Conservation (phyloP, 2,113 vertebrate genomes). For the Alligator mississippiensis region DNA sequence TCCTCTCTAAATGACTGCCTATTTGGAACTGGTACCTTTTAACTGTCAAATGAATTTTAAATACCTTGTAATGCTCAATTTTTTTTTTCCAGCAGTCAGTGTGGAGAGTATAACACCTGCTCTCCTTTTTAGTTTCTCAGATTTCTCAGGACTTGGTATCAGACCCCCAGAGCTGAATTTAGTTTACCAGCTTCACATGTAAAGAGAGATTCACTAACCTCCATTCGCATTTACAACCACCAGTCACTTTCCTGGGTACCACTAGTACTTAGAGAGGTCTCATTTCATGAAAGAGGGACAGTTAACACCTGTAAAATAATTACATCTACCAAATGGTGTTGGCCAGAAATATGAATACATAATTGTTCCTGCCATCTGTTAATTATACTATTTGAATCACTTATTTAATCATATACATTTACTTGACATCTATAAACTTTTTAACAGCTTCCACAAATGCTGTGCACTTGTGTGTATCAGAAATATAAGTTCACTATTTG, state of each 20-base stretch:
- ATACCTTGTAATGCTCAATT: constrained; percentile 42
- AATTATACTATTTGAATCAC: constrained; percentile 80
- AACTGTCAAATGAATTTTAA: constrained; percentile 69
- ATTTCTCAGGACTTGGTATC: constrained; percentile 27
- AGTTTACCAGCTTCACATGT: constrained; percentile 9
- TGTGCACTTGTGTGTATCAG: constrained; percentile 11
- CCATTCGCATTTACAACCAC: constrained; percentile 65
- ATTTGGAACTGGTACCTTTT: constrained; percentile 65
- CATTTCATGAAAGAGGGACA: constrained; percentile 72
- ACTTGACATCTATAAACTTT: constrained; percentile 71
- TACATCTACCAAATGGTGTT: constrained; percentile 85
- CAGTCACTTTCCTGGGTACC: constrained; percentile 69
- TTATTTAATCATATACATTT: constrained; percentile 79
- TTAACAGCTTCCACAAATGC: constrained; percentile 70
- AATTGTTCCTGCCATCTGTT: constrained; percentile 85
- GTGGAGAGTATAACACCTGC: constrained; percentile 64
- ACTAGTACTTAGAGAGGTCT: constrained; percentile 68
- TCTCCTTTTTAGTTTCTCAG: constrained; percentile 32
- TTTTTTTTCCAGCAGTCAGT: constrained; percentile 55
- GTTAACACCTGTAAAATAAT: constrained; percentile 86
- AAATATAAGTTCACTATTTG: not conserved
- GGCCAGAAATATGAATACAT: constrained; percentile 81
- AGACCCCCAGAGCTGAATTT: constrained; percentile 43
- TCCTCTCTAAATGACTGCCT: constrained; percentile 55
- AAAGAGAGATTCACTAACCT: constrained; percentile 34